Conservation (phyloP, 2,113 vertebrate genomes). For the Ceuthmochares aereus region DNA sequence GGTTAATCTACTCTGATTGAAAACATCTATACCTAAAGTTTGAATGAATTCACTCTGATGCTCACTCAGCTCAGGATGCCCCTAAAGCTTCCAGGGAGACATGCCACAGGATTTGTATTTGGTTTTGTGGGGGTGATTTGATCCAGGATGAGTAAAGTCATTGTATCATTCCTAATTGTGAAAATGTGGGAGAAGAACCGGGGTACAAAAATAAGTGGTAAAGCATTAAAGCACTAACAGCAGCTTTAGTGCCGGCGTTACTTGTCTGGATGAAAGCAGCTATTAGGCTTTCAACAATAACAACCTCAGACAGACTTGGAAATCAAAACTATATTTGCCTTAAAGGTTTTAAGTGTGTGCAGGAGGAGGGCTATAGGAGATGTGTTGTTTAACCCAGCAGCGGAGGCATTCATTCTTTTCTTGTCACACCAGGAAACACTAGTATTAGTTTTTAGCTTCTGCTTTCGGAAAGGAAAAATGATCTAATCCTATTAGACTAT, state of each 20-base stretch:
- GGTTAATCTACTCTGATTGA: slow-evolving; percentile 53
- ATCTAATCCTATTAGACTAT: not conserved
- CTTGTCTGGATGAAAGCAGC: not conserved
- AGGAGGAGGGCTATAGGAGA: not conserved
- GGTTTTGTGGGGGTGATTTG: not conserved
- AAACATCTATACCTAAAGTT: slow-evolving; percentile 34
- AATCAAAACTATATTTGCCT: not conserved
- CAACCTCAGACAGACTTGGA: not conserved
- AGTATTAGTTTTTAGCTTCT: not conserved
- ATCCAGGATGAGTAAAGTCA: not conserved
- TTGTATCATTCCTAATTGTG: not conserved
- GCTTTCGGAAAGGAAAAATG: not conserved
- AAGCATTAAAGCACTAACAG: not conserved
- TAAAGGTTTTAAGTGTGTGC: not conserved
- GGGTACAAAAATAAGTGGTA: not conserved
- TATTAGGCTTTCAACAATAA: not conserved
- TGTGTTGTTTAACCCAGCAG: not conserved
- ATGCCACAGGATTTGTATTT: not conserved
- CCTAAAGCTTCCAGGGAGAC: not conserved
- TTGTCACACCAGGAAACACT: not conserved
- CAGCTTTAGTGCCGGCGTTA: not conserved
- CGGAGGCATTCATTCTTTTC: not conserved
- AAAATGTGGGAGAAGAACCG: not conserved
- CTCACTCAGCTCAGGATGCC: not conserved
- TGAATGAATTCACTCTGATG: not conserved